Evolutionary conservation across 30 jellyfish, hydroid and myxozoan genomes (phyloP).

Genomic region (Hydra vulgaris): DNA sequence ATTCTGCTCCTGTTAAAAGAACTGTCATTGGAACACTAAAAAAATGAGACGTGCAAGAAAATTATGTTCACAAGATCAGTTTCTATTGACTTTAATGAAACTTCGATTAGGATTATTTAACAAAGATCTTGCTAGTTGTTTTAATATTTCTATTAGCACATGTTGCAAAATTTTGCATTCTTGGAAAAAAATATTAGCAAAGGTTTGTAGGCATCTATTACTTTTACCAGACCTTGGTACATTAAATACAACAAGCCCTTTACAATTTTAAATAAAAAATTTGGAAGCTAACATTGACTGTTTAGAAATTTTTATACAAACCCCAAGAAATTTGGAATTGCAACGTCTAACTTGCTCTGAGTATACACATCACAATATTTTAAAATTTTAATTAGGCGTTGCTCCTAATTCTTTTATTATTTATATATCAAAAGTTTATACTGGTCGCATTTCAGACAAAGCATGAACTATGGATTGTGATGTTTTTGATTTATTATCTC

Average conservation of each 20-base stretch:
- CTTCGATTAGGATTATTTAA: too few relatives aligned
- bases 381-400: constrained; percentile 7
- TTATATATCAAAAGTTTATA: constrained; percentile 11
- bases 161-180: too few relatives aligned
- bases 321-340: constrained; percentile 16
- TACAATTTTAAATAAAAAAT: not conserved
- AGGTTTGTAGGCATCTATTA: too few relatives aligned
- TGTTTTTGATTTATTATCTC: constrained; percentile 8
- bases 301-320: constrained; percentile 13
- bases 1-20: too few relatives aligned
- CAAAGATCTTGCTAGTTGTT: too few relatives aligned
- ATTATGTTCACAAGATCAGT: too few relatives aligned
- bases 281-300: not conserved
- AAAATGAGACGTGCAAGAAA: too few relatives aligned
- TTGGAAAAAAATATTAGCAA: too few relatives aligned
- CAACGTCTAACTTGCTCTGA: constrained; percentile 19
- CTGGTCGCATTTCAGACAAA: constrained; percentile 16
- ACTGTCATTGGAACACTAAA: too few relatives aligned
- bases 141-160: too few relatives aligned
- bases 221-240: not conserved
- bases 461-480: not conserved
- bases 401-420: constrained; percentile 16
- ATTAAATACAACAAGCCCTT: not conserved
- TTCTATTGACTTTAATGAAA: too few relatives aligned
- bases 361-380: constrained; percentile 20